Evolutionary conservation across 1,140 invertebrate genomes (phyloP).

Genomic region (Lordiphosa clarofinis): DNA sequence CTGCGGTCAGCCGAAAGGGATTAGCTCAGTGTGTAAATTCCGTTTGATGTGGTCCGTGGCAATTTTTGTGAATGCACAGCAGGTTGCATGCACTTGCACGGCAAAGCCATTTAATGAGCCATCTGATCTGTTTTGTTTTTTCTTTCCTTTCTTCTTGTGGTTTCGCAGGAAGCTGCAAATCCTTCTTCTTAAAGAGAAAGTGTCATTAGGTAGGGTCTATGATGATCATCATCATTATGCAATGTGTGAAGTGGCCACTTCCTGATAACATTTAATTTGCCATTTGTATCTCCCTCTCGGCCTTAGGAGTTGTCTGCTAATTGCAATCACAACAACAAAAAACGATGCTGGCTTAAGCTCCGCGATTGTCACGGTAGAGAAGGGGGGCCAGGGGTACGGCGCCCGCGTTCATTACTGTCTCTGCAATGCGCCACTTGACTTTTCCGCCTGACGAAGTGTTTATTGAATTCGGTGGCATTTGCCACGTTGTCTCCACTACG

Average conservation of each 20-base stretch:
- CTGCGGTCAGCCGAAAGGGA: constrained; percentile 46
- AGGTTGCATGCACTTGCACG: constrained; percentile 44
- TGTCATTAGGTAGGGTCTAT: constrained; percentile 42
- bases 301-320: constrained; percentile 30
- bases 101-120: constrained; percentile 74
- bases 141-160: constrained; percentile 5
- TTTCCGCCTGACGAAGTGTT: constrained; percentile 69
- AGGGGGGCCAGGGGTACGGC: constrained; percentile 6
- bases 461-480: constrained; percentile 77
- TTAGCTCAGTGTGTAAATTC: constrained; percentile 27
- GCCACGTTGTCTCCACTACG: constrained; percentile 3
- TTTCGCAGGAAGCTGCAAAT: constrained; percentile 49
- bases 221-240: constrained; percentile 53
- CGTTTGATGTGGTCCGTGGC: constrained; percentile 48
- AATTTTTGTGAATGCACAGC: constrained; percentile 50
- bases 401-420: constrained; percentile 57
- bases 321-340: constrained; percentile 52
- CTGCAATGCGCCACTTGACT: constrained; percentile 69
- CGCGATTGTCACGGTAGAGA: background rate
- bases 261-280: constrained; percentile 72
- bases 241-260: constrained; percentile 50
- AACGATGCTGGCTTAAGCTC: constrained; percentile 16
- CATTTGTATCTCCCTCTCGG: constrained; percentile 41
- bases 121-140: constrained; percentile 50
- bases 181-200: constrained; percentile 27